Conservation (phyloP, 2,888 invertebrate genomes). For the Hypolimnas misippus region DNA sequence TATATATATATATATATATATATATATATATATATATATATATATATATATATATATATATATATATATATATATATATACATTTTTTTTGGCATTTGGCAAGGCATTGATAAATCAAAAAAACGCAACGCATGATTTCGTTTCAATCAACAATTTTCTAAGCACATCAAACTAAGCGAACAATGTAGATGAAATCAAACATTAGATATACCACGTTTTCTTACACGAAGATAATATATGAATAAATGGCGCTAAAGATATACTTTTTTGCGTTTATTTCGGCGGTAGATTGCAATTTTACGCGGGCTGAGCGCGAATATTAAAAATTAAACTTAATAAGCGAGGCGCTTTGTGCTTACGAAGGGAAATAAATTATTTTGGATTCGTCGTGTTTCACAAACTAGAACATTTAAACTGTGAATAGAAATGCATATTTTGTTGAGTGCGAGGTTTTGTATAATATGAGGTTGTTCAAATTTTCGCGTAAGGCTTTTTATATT, state of each 20-base stretch:
- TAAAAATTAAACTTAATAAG: constrained; percentile 83
- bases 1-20: no score
- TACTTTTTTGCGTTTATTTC: constrained; percentile 50
- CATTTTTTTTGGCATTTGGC: no score
- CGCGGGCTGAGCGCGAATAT: constrained; percentile 77
- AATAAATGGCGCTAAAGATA: constrained; percentile 32
- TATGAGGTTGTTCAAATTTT: not conserved
- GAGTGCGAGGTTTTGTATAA: not conserved
- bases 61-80: no score
- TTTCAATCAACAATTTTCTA: no score
- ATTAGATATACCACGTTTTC: no score
- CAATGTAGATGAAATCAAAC: no score
- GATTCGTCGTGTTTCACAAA: constrained; percentile 34
- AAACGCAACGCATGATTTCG: no score
- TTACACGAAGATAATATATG: constrained; percentile 24
- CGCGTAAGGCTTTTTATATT: no score
- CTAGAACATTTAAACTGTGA: constrained; percentile 27
- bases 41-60: no score
- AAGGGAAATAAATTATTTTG: constrained; percentile 47
- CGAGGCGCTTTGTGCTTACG: constrained; percentile 51
- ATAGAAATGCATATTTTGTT: constrained; percentile 6
- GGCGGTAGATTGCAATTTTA: constrained; percentile 76
- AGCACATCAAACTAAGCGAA: no score
- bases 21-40: no score
- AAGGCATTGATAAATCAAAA: no score